Conservation (phyloP, 2,113 vertebrate genomes). For the Bujurquina vittata region DNA sequence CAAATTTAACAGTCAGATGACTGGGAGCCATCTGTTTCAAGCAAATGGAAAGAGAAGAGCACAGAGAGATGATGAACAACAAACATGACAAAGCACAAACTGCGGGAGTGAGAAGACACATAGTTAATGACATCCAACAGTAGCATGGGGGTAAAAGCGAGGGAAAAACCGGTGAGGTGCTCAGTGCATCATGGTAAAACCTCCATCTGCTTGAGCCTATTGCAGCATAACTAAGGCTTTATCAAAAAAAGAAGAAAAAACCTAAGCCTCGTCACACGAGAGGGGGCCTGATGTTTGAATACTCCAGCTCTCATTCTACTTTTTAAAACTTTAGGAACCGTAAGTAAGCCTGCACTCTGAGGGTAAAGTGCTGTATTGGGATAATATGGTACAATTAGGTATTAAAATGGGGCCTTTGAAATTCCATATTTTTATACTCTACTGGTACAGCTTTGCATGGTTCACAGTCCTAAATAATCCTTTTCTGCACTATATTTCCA, state of each 20-base stretch:
- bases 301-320: neutral
- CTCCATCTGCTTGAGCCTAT: neutral
- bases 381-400: no score
- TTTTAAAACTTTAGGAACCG: neutral
- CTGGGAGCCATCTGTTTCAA: neutral
- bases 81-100: neutral
- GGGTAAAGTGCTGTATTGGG: no score
- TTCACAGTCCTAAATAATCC: neutral
- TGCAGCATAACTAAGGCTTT: conserved; percentile 5
- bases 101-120: neutral
- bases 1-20: neutral
- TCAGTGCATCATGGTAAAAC: neutral
- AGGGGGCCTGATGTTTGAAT: neutral
- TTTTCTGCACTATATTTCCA: neutral
- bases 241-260: neutral
- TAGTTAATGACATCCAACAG: neutral
- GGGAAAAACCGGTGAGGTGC: neutral
- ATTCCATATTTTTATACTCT: neutral
- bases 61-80: neutral
- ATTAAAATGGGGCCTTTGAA: no score
- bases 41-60: neutral
- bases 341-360: no score
- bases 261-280: neutral
- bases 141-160: neutral
- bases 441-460: neutral